Base-by-base conservation (phyloP, 1,140 invertebrate genomes). In the Pomacea maculata region DNA sequence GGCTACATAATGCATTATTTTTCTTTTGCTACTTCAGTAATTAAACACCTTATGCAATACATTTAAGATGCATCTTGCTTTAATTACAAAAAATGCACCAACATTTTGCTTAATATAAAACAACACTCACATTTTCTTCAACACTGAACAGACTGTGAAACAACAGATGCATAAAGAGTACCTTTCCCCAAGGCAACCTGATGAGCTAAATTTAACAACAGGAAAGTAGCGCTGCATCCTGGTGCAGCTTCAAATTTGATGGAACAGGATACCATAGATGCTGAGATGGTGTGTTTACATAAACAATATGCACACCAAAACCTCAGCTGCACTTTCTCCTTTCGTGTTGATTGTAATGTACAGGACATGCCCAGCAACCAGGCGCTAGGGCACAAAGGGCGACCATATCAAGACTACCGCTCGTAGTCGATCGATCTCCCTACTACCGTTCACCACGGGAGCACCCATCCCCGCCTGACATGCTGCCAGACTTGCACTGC, bases 361-460 rank as follows among this genome's bases (percentile, higher is more conserved):
- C 29, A 55, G n/a, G 54, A 55, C 54, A 57, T 55, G 73, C 73
- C 73, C 73, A 52, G 73, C 73, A 57, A 57, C 14, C 54, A 55
- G 52, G 73, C 45, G n/a, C 52, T 57, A 75, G 52, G 54, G 73
- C 73, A 75, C n/a, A 55, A 52, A 75, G 73, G 73, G 73, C 73
- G 73, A 52, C 57, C 52, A n/a, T 54, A 75, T n/a, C 67, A 10
- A 55, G 73, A 75, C 73, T 75, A 57, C 52, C 54, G 73, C 73
- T n/a, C 15, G 73, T 57, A 75, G 73, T 75, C 54, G 73, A 75
- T 75, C 73, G 73, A 75, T 75, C 21, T 55, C 54, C 52, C 73
- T 75, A 75, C 73, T 75, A 75, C 73, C 54, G 57, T 75, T 75
- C 73, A 75, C 73, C 73, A 75, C 25, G 55, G 67, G 12, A 75